These are phyloP conservation scores for Elaphurus davidianus DNA, from an alignment of 2,113 vertebrate species.

Conservation along the genomic window DNA sequence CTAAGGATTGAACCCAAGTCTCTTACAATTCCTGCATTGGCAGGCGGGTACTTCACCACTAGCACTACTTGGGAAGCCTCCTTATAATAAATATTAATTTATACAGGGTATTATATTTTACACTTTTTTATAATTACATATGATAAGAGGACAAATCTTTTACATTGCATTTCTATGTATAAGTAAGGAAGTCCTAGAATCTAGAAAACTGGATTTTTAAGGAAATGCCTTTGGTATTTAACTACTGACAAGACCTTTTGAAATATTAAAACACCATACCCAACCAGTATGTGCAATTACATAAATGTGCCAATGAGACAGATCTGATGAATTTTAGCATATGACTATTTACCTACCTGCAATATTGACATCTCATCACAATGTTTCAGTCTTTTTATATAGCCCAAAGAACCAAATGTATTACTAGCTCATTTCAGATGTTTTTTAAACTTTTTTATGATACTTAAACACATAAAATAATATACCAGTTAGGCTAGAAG, in stretches of 20 bases:
- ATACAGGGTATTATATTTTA: neutral
- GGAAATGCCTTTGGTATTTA: neutral
- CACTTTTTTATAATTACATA: neutral
- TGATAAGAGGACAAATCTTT: neutral
- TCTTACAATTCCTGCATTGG: neutral
- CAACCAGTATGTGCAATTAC: neutral
- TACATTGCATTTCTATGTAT: neutral
- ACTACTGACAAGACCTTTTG: neutral
- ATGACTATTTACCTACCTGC: neutral
- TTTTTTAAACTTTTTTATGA: neutral
- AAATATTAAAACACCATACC: neutral
- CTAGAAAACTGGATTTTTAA: neutral
- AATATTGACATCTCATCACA: neutral
- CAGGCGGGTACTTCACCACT: neutral
- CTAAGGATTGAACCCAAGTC: neutral
- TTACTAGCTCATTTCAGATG: neutral
- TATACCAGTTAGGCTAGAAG: neutral
- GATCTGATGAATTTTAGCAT: neutral
- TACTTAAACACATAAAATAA: neutral
- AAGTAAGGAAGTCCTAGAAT: neutral
- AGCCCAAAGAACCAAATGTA: neutral
- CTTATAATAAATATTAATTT: neutral
- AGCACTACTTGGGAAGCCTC: neutral
- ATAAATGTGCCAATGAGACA: neutral
- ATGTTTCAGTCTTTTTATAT: neutral